These are phyloP conservation scores for Odobenus rosmarus DNA, from an alignment of 2,113 vertebrate genomes.

Conservation along the genomic window DNA sequence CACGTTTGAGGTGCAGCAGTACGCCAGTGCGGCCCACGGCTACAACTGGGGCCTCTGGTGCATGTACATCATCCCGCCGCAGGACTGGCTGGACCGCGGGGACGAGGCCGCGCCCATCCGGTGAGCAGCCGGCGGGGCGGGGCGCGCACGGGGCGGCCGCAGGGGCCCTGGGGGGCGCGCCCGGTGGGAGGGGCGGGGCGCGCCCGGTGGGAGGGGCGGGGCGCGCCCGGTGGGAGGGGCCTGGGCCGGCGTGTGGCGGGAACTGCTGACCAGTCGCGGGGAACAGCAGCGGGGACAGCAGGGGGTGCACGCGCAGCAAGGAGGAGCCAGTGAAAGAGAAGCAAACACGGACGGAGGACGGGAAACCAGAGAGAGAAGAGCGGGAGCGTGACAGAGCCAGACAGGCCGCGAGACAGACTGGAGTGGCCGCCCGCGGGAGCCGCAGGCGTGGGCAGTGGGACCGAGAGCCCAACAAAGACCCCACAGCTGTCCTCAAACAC, in stretches of 20 bases:
- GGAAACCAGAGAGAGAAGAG: not conserved
- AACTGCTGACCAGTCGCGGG: no score
- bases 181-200: not conserved
- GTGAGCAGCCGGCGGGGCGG: conserved; percentile 83
- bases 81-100: conserved; percentile 97
- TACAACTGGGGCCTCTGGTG: conserved; percentile 99
- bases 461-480: not conserved
- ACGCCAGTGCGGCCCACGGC: conserved; percentile 96
- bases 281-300: no score
- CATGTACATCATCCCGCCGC: conserved; percentile 98
- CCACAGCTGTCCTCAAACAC: not conserved
- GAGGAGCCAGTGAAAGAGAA: not conserved
- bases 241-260: not conserved
- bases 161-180: fast-evolving
- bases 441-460: not conserved
- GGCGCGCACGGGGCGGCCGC: no score
- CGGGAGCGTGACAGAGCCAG: no score
- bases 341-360: not conserved
- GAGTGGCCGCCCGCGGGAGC: not conserved
- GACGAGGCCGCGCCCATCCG: conserved; percentile 98
- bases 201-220: fast-evolving
- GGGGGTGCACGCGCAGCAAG: not conserved
- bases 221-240: no score
- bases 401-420: fast-evolving
- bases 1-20: conserved; percentile 98